A percentile compares a stretch with the other conserved stretches of the same genome.
phyloP scores from a whole-genome alignment of 2,888 invertebrate species.

The Tachina lurida region DNA sequence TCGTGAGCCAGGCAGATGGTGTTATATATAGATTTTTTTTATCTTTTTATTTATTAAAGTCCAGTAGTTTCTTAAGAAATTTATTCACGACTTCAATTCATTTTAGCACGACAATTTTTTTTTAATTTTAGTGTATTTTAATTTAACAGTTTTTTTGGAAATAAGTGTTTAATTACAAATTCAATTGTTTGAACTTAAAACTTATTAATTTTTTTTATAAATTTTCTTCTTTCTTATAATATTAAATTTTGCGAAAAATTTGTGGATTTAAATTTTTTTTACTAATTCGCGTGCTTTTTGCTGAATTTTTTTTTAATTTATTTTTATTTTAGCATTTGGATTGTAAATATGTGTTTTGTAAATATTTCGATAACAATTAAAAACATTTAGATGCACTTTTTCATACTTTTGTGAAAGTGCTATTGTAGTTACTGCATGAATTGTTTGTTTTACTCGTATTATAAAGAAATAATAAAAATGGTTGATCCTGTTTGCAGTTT shows the following conservation, averaged over 20 bases:
- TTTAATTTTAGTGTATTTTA: background rate
- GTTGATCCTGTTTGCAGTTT: conserved; percentile 14
- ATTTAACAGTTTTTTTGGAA: conserved; percentile 28
- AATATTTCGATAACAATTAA: conserved; percentile 48
- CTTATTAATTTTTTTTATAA: background rate
- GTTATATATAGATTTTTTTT: no score
- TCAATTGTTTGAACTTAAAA: conserved; percentile 23
- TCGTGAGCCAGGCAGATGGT: no score
- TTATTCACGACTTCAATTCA: conserved; percentile 18
- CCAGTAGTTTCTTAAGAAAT: background rate
- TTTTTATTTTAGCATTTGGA: background rate
- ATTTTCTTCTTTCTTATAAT: background rate
- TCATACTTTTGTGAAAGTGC: conserved; percentile 12
- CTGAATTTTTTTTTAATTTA: background rate
- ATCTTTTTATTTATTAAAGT: conserved; percentile 37
- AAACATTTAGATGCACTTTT: conserved; percentile 61
- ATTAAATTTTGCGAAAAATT: background rate
- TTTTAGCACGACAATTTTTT: conserved; percentile 30
- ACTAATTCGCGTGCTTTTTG: conserved; percentile 7
- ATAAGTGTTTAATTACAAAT: background rate
- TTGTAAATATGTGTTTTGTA: conserved; percentile 38
- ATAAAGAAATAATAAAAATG: conserved; percentile 3
- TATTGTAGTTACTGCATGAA: conserved; percentile 56
- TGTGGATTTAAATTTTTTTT: conserved; percentile 9
- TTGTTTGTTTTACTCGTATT: conserved; percentile 9